A percentile compares a stretch with the other conserved stretches of the same genome.
phyloP scores from a whole-genome alignment of 2,888 invertebrate genomes.

The Acleris laterana region DNA sequence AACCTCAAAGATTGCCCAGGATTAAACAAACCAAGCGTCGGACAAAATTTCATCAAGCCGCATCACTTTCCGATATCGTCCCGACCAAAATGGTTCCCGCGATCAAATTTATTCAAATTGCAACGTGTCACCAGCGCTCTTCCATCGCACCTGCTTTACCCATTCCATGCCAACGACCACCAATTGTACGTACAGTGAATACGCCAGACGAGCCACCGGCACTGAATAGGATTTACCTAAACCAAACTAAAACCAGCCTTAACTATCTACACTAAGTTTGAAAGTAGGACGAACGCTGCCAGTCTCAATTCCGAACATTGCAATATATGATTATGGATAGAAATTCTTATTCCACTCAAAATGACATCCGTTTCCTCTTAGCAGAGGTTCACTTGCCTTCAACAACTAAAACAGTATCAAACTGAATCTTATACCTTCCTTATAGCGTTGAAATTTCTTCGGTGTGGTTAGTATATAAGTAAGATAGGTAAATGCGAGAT shows the following conservation, averaged over 20 bases:
- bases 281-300: slow-evolving; percentile 39
- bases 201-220: no score
- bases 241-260: slow-evolving; percentile 42
- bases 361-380: slow-evolving; percentile 79
- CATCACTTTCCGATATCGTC: slow-evolving; percentile 70
- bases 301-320: slow-evolving; percentile 64
- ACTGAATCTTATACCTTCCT: slow-evolving; percentile 38
- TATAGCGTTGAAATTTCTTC: slow-evolving; percentile 40
- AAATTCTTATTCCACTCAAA: slow-evolving; percentile 81
- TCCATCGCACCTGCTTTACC: slow-evolving; percentile 68
- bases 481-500: slow-evolving; percentile 51
- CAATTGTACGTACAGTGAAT: no score
- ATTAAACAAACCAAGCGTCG: slow-evolving; percentile 30
- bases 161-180: not conserved
- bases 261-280: slow-evolving; percentile 20
- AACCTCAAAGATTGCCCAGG: slow-evolving; percentile 23
- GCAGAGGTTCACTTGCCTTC: slow-evolving; percentile 68
- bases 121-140: slow-evolving; percentile 68
- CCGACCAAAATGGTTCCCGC: slow-evolving; percentile 60
- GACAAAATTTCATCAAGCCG: slow-evolving; percentile 38
- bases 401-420: slow-evolving; percentile 32
- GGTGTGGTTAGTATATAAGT: slow-evolving; percentile 42
- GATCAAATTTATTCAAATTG: slow-evolving; percentile 84
- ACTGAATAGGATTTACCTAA: slow-evolving; percentile 36
- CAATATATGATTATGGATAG: slow-evolving; percentile 73